A percentile compares a stretch with the other conserved stretches of the same genome.
Evolutionary conservation across 2,888 invertebrate genomes (phyloP).

Genomic region (Drosophila picticornis): DNA sequence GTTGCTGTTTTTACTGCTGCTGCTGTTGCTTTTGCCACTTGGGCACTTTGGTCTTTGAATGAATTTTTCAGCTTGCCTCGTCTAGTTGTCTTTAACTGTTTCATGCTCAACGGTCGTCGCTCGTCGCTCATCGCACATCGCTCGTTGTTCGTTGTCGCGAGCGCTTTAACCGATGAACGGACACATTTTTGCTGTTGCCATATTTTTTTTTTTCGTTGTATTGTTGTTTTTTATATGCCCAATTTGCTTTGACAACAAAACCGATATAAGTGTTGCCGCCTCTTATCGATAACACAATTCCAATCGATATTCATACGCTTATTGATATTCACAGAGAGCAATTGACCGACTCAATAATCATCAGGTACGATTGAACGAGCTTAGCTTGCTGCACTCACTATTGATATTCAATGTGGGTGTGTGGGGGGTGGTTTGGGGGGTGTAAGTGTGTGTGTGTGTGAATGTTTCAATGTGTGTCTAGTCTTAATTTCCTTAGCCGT

Average conservation of each 20-base stretch:
- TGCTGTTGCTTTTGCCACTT: slow-evolving; percentile 55
- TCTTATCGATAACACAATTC: slow-evolving; percentile 31
- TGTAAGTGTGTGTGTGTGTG: slow-evolving; percentile 14
- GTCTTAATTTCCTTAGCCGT: slow-evolving; percentile 34
- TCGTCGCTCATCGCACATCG: slow-evolving; percentile 43
- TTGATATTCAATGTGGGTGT: slow-evolving; percentile 34
- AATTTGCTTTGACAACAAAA: slow-evolving; percentile 10
- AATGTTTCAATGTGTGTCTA: slow-evolving; percentile 15
- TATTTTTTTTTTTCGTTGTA: slow-evolving; percentile 20
- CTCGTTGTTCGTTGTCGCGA: slow-evolving; percentile 40
- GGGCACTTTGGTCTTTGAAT: slow-evolving; percentile 79
- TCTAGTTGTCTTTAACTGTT: slow-evolving; percentile 82
- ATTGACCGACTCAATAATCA: slow-evolving; percentile 28
- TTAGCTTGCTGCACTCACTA: slow-evolving; percentile 40
- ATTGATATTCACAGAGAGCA: slow-evolving; percentile 32
- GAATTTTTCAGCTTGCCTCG: slow-evolving; percentile 82
- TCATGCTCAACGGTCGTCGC: slow-evolving; percentile 67
- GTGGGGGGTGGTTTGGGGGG: slow-evolving; percentile 18
- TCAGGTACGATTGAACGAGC: slow-evolving; percentile 33
- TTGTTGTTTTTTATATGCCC: slow-evolving; percentile 6
- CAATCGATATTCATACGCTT: slow-evolving; percentile 24
- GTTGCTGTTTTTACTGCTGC: slow-evolving; percentile 38
- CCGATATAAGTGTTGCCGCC: slow-evolving; percentile 8
- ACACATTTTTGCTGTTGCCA: slow-evolving; percentile 21
- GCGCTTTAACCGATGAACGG: slow-evolving; percentile 36